A percentile compares a stretch with the other conserved stretches of the same genome.
phyloP scores from a whole-genome alignment of 2,113 vertebrate species.

The Spilogale gracilis region DNA sequence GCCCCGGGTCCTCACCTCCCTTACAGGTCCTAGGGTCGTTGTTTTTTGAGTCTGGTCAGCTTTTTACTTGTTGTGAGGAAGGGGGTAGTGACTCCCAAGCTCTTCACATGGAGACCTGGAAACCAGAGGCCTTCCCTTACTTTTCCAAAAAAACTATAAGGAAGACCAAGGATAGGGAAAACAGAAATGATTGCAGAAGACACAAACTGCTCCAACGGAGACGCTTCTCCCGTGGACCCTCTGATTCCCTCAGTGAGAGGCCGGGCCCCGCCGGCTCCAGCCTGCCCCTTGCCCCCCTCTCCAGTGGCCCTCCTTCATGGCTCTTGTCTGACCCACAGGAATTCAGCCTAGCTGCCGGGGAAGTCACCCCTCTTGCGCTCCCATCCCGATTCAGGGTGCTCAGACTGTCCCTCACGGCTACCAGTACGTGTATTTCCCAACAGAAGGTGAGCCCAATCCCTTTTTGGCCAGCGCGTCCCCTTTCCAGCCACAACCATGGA shows the following conservation, averaged over 20 bases:
- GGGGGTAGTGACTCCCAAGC: not conserved
- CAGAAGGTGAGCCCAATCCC: not conserved
- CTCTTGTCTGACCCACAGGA: not conserved
- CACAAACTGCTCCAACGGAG: not conserved
- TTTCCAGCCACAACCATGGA: not conserved
- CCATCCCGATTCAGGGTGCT: not conserved
- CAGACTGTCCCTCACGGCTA: not conserved
- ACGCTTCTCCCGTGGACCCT: not conserved
- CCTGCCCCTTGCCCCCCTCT: not conserved
- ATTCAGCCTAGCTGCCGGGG: not conserved
- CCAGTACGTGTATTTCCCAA: not conserved
- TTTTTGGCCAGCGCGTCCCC: not conserved
- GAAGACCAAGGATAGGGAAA: not conserved
- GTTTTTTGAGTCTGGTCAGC: not conserved
- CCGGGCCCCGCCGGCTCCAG: not conserved
- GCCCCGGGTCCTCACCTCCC: not conserved
- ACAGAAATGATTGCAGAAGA: not conserved
- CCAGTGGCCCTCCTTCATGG: fast-evolving
- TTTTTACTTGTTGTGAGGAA: not conserved
- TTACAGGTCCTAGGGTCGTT: not conserved
- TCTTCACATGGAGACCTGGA: not conserved
- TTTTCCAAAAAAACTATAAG: not conserved
- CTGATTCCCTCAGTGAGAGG: not conserved
- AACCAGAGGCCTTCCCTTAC: not conserved
- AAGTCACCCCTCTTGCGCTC: not conserved